Percentiles rank a stretch among this genome's conserved stretches.
Evolutionary conservation across 2,888 invertebrate species (phyloP).

Genomic region (Leucophenga maculata): DNA sequence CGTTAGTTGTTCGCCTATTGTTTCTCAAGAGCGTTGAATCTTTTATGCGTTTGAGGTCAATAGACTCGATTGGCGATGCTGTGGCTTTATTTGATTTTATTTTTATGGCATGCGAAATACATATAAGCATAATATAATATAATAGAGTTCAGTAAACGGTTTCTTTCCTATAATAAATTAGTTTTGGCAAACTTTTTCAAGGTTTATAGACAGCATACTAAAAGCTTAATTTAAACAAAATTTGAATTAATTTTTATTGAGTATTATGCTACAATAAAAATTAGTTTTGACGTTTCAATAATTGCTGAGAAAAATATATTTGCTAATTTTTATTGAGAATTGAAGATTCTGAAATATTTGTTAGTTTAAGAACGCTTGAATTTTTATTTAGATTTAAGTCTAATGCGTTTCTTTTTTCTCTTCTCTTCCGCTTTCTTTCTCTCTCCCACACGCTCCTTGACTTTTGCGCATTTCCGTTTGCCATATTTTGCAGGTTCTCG

Average conservation of each 20-base stretch:
- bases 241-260: too few relatives aligned
- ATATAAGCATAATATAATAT: background rate
- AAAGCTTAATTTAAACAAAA: too few relatives aligned
- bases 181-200: background rate
- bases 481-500: constrained; percentile 51
- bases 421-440: background rate
- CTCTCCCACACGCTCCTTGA: constrained; percentile 17
- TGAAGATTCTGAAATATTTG: too few relatives aligned
- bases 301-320: too few relatives aligned
- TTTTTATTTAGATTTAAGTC: constrained; percentile 4
- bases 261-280: too few relatives aligned
- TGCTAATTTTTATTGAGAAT: too few relatives aligned
- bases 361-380: background rate
- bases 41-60: background rate
- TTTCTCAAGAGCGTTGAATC: too few relatives aligned
- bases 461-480: constrained; percentile 12
- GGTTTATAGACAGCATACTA: too few relatives aligned
- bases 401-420: background rate
- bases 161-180: background rate
- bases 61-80: background rate
- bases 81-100: background rate
- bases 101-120: too few relatives aligned
- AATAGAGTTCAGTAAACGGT: background rate
- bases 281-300: too few relatives aligned
- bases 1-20: too few relatives aligned